These are phyloP conservation scores for Lithobates pipiens DNA, from an alignment of 2,797 vertebrate species.

Conservation along the genomic window DNA sequence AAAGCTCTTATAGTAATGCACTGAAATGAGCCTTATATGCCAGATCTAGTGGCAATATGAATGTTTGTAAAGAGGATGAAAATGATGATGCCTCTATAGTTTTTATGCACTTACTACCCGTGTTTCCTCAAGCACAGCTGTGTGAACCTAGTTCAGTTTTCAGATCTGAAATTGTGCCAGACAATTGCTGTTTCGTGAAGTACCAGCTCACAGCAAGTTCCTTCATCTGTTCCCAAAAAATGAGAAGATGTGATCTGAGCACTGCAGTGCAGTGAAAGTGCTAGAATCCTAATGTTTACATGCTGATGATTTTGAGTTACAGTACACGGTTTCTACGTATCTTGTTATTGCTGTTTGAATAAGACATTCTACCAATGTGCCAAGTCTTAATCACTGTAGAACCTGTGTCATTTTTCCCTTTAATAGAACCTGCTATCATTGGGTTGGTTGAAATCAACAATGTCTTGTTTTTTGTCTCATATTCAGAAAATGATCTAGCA, in stretches of 20 bases:
- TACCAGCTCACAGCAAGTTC: constrained; percentile 11
- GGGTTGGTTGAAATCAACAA: too few species aligned
- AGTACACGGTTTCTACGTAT: not conserved
- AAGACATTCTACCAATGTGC: not conserved
- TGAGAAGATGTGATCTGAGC: not conserved
- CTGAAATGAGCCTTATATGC: not conserved
- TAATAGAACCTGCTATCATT: too few species aligned
- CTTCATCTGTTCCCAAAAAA: constrained; percentile 17
- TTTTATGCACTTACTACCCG: constrained; percentile 11
- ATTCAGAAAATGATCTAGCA: too few species aligned
- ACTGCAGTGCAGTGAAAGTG: not conserved
- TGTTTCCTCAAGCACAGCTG: constrained; percentile 30
- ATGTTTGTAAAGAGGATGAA: not conserved
- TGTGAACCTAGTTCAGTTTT: constrained; percentile 9
- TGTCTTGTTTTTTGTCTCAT: too few species aligned
- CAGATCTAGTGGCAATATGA: too few species aligned
- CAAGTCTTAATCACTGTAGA: not conserved
- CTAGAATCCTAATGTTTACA: not conserved
- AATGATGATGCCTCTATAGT: constrained; percentile 13
- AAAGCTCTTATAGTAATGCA: not conserved
- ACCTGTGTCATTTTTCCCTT: not conserved
- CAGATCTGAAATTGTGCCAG: constrained; percentile 32
- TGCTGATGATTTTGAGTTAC: not conserved
- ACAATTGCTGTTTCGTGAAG: constrained; percentile 40
- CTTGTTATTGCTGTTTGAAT: not conserved